A percentile compares a stretch with the other conserved stretches of the same genome.
These are phyloP conservation scores for Steinernema scapterisci DNA, from an alignment of 2,888 invertebrate species.

Conservation along the genomic window DNA sequence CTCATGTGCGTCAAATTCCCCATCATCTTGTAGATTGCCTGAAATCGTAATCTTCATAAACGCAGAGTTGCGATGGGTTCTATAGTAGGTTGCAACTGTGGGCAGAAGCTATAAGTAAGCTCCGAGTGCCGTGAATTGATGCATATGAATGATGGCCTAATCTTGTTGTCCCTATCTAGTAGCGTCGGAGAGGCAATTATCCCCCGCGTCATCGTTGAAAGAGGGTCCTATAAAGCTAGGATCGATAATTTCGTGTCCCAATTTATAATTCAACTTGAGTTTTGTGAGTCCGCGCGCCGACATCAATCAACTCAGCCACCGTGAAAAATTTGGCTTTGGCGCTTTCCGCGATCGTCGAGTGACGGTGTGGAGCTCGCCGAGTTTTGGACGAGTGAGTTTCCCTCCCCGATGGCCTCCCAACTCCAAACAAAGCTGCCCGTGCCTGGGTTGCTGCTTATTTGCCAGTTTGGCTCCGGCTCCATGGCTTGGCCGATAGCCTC, in stretches of 20 bases:
- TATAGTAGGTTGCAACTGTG: neutral
- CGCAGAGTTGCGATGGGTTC: neutral
- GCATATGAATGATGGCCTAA: constrained; percentile 20
- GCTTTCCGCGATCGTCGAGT: neutral
- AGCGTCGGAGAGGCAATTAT: constrained; percentile 25
- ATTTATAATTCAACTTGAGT: constrained; percentile 29
- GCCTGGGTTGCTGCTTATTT: neutral
- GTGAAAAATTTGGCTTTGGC: constrained; percentile 3
- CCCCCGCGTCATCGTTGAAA: constrained; percentile 15
- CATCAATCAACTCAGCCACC: constrained; percentile 28
- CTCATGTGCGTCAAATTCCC: constrained; percentile 96
- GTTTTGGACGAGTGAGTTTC: neutral
- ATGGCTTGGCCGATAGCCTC: constrained; percentile 12
- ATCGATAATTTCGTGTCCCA: constrained; percentile 31
- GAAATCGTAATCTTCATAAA: constrained; percentile 51
- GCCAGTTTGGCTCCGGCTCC: constrained; percentile 19
- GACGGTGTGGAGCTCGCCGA: neutral
- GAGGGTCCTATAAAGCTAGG: neutral
- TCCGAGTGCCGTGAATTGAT: neutral
- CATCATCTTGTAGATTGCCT: constrained; percentile 99
- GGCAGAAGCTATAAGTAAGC: too few species aligned
- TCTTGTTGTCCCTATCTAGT: constrained; percentile 14
- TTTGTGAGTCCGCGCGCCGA: neutral
- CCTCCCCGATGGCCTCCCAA: neutral
- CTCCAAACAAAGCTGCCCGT: neutral